phyloP scores from a whole-genome alignment of 2,113 vertebrate genomes.

The Opisthocomus hoazin region DNA sequence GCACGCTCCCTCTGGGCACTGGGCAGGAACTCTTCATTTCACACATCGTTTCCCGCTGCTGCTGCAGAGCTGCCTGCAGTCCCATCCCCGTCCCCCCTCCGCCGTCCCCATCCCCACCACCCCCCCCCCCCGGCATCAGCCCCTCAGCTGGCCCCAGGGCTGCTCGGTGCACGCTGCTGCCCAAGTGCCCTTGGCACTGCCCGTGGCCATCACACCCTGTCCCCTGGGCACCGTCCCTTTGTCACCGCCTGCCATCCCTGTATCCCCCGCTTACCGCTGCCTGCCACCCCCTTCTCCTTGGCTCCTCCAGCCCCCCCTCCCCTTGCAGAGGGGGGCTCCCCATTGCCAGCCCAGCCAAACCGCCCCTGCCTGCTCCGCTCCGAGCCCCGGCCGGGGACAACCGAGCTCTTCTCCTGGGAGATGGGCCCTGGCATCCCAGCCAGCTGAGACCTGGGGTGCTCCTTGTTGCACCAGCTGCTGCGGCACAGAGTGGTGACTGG shows the following conservation, averaged over 20 bases:
- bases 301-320: neutral
- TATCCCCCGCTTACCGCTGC: neutral
- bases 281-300: neutral
- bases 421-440: neutral
- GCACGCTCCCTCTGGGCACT: slow-evolving; percentile 49
- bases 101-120: neutral
- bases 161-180: neutral
- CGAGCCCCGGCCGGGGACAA: neutral
- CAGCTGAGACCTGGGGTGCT: neutral
- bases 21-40: slow-evolving; percentile 66
- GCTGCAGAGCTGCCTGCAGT: slow-evolving; percentile 19
- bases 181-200: neutral
- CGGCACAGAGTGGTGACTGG: neutral
- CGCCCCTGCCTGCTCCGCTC: neutral
- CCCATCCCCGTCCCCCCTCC: neutral
- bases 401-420: neutral
- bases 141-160: neutral
- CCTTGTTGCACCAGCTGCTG: neutral
- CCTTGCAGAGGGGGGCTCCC: neutral
- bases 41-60: slow-evolving; percentile 53
- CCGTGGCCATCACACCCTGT: neutral
- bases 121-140: neutral
- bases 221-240: neutral
- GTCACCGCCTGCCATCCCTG: neutral
- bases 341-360: neutral